Base-by-base conservation (phyloP, 2,113 vertebrate species). In the Planiliza haematocheilus region DNA sequence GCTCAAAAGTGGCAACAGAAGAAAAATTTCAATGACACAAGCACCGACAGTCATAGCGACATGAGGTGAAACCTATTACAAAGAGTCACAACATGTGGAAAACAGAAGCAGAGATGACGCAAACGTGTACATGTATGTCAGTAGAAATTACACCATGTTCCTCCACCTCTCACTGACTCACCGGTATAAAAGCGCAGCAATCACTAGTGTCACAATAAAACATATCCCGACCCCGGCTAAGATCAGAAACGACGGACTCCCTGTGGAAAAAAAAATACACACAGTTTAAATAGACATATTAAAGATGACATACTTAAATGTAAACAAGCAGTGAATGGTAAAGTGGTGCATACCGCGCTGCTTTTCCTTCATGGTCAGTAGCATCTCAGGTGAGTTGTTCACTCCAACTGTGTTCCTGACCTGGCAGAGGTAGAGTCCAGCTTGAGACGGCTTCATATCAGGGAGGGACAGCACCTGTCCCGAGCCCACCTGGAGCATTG, bases 381-480 rank as follows among this genome's bases (percentile, higher is more conserved):
- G 68, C 67, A 84, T 2, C 38, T 64, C 67, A 36, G 81, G 58
- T 1, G 90, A 91, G 77, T 77, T 88, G 58, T 8, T 66, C 34
- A 57, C 77, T 16, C 90, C 83, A 7, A 83, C 2, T 1, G 2
- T 38, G 72, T 78, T 91, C 14, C 65, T 55, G 65, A 72, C 83
- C 24, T 21, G 21, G 74, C 90, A 91, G 42, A 85, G 2, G 55
- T 90, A 91, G 4, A 60, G 49, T 60, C 85, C 86, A 18, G 52
- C 1, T 45, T 87, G 55, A 18, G 71, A 68, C 8, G 42, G 24
- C 21, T 77, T 36, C 68, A 83, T 10, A 7, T 76, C 70, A 51
- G 66, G 14, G 10, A 90, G 46, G 12, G 57, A 57, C 74, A 90
- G 42, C 69, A 85, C 38, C 60, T 43, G 77, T 30, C 82, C 87